Evolutionary conservation across 2,888 invertebrate genomes (phyloP).

Genomic region (Acanthopleura granulata): DNA sequence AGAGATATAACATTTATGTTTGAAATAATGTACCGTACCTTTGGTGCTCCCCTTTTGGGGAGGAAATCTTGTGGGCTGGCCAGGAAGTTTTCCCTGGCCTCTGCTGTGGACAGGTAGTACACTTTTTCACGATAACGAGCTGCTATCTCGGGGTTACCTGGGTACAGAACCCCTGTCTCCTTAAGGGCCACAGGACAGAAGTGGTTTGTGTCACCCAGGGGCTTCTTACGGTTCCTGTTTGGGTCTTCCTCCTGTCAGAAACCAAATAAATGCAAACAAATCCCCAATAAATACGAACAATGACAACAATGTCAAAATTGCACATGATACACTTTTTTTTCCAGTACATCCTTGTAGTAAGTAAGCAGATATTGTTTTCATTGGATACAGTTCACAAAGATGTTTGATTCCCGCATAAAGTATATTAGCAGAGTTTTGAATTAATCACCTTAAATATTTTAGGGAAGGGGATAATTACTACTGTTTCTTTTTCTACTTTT

Average conservation of each 20-base stretch:
- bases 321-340: no score
- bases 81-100: conserved; percentile 64
- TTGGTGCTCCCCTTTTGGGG: conserved; percentile 50
- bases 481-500: no score
- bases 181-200: conserved; percentile 69
- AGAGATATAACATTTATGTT: no score
- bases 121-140: conserved; percentile 66
- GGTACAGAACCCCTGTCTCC: conserved; percentile 63
- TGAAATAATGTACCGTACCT: conserved; percentile 42
- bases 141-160: conserved; percentile 67
- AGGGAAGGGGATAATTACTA: no score
- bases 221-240: conserved; percentile 64
- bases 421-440: no score
- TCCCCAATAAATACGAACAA: no score
- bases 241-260: conserved; percentile 62
- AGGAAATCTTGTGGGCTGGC: conserved; percentile 60
- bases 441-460: no score
- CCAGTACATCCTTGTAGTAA: no score
- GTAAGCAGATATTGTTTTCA: no score
- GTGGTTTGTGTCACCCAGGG: conserved; percentile 67
- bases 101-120: conserved; percentile 65
- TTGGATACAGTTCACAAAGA: no score
- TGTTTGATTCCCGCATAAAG: no score
- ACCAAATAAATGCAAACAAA: background rate
- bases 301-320: no score